These are phyloP conservation scores for Triplophysa tibetana DNA, from an alignment of 2,113 vertebrate genomes.

Conservation along the genomic window DNA sequence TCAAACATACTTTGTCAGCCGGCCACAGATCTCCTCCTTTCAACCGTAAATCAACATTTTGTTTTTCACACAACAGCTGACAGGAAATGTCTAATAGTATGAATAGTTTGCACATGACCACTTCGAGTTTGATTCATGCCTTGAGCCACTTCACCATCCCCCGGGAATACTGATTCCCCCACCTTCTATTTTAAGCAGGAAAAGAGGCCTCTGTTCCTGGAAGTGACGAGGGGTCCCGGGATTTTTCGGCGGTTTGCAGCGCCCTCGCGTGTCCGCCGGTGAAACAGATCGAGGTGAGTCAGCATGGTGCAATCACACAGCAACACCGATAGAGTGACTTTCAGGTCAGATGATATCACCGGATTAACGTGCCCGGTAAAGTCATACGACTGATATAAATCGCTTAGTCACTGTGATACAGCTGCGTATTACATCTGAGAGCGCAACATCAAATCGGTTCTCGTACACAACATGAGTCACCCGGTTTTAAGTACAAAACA, in stretches of 20 bases:
- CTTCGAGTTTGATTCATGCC: not conserved
- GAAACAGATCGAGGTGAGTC: constrained; percentile 29
- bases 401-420: constrained; percentile 50
- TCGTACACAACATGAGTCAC: not conserved
- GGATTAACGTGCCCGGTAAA: not conserved
- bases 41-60: not conserved
- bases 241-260: not conserved
- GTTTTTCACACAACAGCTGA: constrained; percentile 20
- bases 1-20: too few species aligned
- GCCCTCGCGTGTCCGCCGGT: constrained; percentile 1
- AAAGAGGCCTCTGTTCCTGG: constrained; percentile 21
- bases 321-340: constrained; percentile 29
- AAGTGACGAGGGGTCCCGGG: constrained; percentile 2
- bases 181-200: constrained; percentile 6
- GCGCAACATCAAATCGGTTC: not conserved
- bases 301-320: constrained; percentile 41
- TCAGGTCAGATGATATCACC: constrained; percentile 52
- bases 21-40: not conserved
- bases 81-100: constrained; percentile 19
- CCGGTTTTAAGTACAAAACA: not conserved
- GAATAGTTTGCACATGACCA: constrained; percentile 8
- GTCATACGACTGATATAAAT: constrained; percentile 16
- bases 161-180: not conserved
- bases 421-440: not conserved
- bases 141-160: not conserved